Conservation (phyloP, 1,140 invertebrate genomes). For the Saccostrea echinata region DNA sequence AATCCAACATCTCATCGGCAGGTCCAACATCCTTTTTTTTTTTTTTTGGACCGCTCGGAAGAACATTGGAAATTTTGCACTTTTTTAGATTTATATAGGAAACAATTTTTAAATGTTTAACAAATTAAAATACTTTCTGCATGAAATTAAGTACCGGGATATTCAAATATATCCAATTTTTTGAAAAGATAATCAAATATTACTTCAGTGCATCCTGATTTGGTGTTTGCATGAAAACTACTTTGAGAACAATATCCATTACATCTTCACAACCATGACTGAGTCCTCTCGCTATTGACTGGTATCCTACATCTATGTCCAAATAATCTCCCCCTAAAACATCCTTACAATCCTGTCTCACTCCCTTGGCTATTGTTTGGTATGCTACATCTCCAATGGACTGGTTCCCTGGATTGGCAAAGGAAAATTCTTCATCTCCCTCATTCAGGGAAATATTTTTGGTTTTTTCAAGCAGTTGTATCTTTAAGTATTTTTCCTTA, state of each 20-base stretch:
- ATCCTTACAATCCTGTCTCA: conserved; percentile 14
- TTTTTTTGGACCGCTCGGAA: no score
- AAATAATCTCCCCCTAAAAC: not conserved
- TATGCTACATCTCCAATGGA: not conserved
- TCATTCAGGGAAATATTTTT: not conserved
- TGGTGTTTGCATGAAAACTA: not conserved
- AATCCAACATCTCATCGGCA: no score
- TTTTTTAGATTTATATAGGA: no score
- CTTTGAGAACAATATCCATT: conserved; percentile 1
- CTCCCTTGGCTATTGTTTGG: not conserved
- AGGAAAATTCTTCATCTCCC: not conserved
- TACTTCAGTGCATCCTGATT: not conserved
- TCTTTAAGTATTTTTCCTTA: not conserved
- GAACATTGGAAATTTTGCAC: no score
- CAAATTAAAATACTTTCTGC: no score
- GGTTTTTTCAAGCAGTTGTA: not conserved
- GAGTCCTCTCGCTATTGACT: not conserved
- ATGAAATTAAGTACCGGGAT: no score
- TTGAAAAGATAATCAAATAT: not conserved
- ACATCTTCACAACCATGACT: conserved; percentile 26
- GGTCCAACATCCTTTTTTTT: no score
- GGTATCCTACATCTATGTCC: not conserved
- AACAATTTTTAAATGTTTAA: no score
- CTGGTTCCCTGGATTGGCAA: not conserved
- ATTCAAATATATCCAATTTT: no score